A percentile compares a stretch with the other conserved stretches of the same genome.
Conservation (phyloP, 2,113 vertebrate genomes). For the Sebastes fasciatus region DNA sequence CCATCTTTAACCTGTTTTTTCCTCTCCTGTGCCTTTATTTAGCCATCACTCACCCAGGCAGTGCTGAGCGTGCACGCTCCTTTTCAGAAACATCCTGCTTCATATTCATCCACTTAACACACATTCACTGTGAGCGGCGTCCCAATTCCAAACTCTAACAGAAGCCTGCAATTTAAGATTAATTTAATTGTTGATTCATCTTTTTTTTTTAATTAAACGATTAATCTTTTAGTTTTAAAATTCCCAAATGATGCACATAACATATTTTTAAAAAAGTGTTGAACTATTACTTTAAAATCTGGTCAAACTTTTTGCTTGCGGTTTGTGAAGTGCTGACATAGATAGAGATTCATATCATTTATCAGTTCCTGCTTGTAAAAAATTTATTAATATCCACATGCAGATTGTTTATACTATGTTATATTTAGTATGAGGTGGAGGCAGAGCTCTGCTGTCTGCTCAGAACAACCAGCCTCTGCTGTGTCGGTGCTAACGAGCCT, state of each 20-base stretch:
- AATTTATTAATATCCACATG: not conserved
- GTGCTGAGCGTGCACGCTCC: not conserved
- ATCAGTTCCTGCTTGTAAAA: not conserved
- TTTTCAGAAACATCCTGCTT: not conserved
- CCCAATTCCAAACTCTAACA: not conserved
- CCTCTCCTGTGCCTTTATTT: constrained; percentile 31
- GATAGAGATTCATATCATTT: not conserved
- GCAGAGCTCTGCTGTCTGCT: not conserved
- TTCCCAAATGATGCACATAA: not conserved
- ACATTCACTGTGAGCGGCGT: constrained; percentile 1
- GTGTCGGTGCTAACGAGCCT: not conserved
- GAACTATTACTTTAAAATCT: not conserved
- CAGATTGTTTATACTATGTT: not conserved
- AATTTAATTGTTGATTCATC: not conserved
- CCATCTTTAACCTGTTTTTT: constrained; percentile 25
- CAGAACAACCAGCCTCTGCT: not conserved
- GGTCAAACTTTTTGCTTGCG: not conserved
- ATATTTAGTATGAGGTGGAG: not conserved
- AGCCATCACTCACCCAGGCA: constrained; percentile 14
- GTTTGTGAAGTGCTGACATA: too few relatives aligned
- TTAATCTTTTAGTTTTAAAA: not conserved
- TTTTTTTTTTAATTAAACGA: not conserved
- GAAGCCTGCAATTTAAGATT: not conserved
- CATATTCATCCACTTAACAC: not conserved
- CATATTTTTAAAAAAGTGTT: not conserved